phyloP scores from a whole-genome alignment of 2,797 vertebrate genomes.

The Gambelia wislizenii region DNA sequence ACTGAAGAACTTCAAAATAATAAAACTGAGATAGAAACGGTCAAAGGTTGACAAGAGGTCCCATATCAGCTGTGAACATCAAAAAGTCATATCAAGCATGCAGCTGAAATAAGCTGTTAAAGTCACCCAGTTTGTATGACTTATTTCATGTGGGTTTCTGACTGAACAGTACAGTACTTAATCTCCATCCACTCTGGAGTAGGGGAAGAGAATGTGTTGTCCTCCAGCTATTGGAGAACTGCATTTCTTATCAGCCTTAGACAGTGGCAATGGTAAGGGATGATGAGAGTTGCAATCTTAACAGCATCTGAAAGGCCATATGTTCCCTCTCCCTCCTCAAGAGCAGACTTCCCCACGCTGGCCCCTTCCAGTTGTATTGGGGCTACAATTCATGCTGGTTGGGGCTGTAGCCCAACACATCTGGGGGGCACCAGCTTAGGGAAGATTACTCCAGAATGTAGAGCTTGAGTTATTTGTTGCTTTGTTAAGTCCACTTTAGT shows the following conservation, averaged over 20 bases:
- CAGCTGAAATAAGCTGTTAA: not conserved
- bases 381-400: not conserved
- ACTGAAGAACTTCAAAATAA: not conserved
- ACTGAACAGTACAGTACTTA: not conserved
- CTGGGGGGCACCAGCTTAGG: not conserved
- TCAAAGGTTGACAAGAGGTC: not conserved
- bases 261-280: not conserved
- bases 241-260: not conserved
- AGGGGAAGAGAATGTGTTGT: not conserved
- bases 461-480: not conserved
- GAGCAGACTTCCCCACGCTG: not conserved
- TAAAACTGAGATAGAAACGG: not conserved
- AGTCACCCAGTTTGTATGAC: not conserved
- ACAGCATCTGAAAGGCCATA: not conserved
- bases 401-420: not conserved
- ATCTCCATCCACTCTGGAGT: not conserved
- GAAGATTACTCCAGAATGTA: not conserved
- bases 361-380: not conserved
- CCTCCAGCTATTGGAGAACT: not conserved
- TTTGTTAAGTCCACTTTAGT: not conserved
- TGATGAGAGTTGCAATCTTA: not conserved
- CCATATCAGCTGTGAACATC: not conserved
- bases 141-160: not conserved
- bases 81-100: not conserved
- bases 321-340: not conserved